These are phyloP conservation scores for Phthorimaea operculella DNA, from an alignment of 1,140 invertebrate species.

Conservation along the genomic window DNA sequence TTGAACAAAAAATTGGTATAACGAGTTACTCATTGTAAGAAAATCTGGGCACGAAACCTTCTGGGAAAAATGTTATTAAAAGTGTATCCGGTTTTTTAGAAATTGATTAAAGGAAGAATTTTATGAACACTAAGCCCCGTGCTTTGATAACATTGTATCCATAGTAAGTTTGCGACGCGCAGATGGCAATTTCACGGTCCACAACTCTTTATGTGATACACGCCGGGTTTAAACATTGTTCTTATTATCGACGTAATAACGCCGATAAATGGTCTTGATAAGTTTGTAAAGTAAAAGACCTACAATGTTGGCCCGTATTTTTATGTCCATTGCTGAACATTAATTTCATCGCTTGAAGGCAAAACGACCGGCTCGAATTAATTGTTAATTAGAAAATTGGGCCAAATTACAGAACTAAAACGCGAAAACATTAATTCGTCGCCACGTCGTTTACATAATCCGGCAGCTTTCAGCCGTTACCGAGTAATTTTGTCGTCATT, in stretches of 20 bases:
- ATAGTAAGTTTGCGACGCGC: slow-evolving; percentile 27
- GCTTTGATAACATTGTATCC: neutral
- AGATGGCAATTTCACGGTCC: slow-evolving; percentile 37
- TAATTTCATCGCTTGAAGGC: neutral
- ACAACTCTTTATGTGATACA: slow-evolving; percentile 21
- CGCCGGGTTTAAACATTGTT: slow-evolving; percentile 19
- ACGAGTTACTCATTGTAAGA: slow-evolving; percentile 5
- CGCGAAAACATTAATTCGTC: slow-evolving; percentile 13
- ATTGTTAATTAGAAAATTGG: slow-evolving; percentile 17
- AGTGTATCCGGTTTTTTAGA: neutral
- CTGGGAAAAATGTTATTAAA: neutral
- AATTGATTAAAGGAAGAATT: neutral
- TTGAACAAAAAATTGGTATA: slow-evolving; percentile 12
- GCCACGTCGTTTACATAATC: slow-evolving; percentile 23
- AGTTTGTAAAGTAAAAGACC: slow-evolving; percentile 5
- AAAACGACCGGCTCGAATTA: neutral
- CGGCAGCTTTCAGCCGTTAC: slow-evolving; percentile 27
- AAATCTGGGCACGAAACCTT: neutral
- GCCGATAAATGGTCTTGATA: neutral
- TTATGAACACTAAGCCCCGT: neutral
- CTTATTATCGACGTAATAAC: slow-evolving; percentile 6
- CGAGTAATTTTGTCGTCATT: slow-evolving; percentile 32
- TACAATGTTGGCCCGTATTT: slow-evolving; percentile 8
- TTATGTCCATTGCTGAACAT: neutral
- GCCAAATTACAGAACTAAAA: neutral